A percentile compares a stretch with the other conserved stretches of the same genome.
These are phyloP conservation scores for Lates japonicus DNA, from an alignment of 2,797 vertebrate species.

Conservation along the genomic window DNA sequence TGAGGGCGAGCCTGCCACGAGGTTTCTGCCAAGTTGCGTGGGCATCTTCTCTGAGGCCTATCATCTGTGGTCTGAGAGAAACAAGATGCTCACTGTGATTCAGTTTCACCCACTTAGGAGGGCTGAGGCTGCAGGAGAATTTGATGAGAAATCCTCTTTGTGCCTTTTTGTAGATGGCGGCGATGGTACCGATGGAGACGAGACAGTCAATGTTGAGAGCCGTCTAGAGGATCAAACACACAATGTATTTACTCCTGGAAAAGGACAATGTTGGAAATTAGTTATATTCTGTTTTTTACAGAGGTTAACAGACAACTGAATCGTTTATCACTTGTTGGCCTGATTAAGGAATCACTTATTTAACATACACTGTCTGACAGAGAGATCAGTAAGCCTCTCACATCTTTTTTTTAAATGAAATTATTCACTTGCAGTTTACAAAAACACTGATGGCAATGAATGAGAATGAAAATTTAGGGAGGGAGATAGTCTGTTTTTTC, in stretches of 20 bases:
- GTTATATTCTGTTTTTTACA: no score
- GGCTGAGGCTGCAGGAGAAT: background rate
- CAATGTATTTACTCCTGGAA: slow-evolving; percentile 95
- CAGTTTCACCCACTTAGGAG: background rate
- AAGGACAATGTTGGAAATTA: background rate
- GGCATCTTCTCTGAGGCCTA: slow-evolving; percentile 92
- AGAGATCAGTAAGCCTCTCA: no score
- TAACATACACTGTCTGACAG: background rate
- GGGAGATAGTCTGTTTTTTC: no score
- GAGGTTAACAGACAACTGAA: background rate
- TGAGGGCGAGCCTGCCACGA: slow-evolving; percentile 95
- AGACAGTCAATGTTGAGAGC: slow-evolving; percentile 99
- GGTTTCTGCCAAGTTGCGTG: slow-evolving; percentile 91
- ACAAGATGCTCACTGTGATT: background rate
- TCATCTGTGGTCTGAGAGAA: slow-evolving; percentile 81
- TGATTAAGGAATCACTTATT: no score
- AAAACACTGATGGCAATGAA: no score
- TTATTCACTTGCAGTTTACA: background rate
- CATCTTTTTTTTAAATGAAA: background rate
- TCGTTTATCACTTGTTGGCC: no score
- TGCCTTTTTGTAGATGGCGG: slow-evolving; percentile 94
- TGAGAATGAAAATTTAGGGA: background rate
- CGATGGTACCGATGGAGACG: slow-evolving; percentile 97
- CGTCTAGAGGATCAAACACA: slow-evolving; percentile 98
- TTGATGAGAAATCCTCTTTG: background rate